These are phyloP conservation scores for Drosophila tripunctata DNA, from an alignment of 2,888 invertebrate species.

Conservation along the genomic window DNA sequence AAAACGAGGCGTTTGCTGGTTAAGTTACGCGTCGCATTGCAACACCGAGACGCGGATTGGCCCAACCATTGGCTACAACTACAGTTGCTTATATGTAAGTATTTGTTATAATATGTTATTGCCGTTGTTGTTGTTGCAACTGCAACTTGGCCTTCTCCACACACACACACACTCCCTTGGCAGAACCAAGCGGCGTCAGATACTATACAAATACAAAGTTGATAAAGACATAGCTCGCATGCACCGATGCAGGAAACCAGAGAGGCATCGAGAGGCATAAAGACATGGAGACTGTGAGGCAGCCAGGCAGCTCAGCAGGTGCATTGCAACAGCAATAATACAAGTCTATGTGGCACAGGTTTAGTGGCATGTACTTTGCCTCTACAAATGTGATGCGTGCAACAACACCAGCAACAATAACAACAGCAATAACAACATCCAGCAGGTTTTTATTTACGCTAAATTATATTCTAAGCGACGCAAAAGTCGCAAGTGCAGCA, in stretches of 20 bases:
- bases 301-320: conserved; percentile 41
- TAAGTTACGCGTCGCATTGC: conserved; percentile 66
- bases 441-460: conserved; percentile 66
- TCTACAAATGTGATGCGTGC: conserved; percentile 38
- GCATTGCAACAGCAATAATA: conserved; percentile 11
- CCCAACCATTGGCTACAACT: conserved; percentile 20
- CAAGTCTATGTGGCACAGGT: conserved; percentile 23
- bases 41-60: conserved; percentile 53
- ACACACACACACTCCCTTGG: conserved; percentile 7
- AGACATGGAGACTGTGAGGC: not conserved
- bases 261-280: conserved; percentile 15
- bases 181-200: conserved; percentile 50
- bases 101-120: conserved; percentile 38
- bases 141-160: conserved; percentile 55
- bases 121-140: conserved; percentile 26
- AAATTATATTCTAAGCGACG: conserved; percentile 51
- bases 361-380: conserved; percentile 21
- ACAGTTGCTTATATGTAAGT: conserved; percentile 8
- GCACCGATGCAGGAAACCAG: conserved; percentile 71
- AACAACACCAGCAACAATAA: conserved; percentile 16
- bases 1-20: conserved; percentile 42
- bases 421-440: conserved; percentile 21
- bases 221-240: conserved; percentile 77
- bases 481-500: conserved; percentile 28
- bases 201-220: conserved; percentile 69